phyloP scores from a whole-genome alignment of 1,140 invertebrate genomes.

The Neoseiulus cucumeris region DNA sequence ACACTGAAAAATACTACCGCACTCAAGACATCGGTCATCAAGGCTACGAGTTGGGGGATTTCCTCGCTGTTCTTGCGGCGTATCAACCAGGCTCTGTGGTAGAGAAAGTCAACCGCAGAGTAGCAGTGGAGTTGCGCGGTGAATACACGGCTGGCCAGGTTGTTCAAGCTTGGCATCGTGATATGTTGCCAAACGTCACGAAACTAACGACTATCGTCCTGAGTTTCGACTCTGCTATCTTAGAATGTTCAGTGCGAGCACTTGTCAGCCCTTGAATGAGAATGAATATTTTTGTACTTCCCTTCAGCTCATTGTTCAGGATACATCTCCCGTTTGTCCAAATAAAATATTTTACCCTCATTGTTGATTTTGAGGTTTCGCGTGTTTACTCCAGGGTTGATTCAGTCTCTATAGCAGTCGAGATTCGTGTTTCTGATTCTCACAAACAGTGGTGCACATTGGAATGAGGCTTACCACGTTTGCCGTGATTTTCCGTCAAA shows the following conservation, averaged over 20 bases:
- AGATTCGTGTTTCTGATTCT: no score
- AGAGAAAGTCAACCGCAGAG: neutral
- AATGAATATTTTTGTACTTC: no score
- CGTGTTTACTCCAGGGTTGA: no score
- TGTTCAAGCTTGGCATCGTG: neutral
- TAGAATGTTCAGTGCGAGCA: neutral
- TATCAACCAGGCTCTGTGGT: neutral
- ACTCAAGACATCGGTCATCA: neutral
- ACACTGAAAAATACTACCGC: neutral
- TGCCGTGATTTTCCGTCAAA: no score
- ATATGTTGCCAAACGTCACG: neutral
- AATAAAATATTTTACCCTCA: no score
- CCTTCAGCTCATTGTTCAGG: no score
- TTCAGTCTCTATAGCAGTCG: no score
- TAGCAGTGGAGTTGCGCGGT: neutral
- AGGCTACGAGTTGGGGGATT: slow-evolving; percentile 4
- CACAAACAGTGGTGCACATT: no score
- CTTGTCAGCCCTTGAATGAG: neutral
- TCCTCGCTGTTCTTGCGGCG: neutral
- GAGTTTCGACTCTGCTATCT: neutral
- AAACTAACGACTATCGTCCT: neutral
- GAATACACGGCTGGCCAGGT: neutral
- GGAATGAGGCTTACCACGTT: no score
- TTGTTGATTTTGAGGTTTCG: no score
- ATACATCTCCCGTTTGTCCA: no score